Percentiles rank a stretch among this genome's conserved stretches.
Conservation (phyloP, 2,797 vertebrate species). For the Diglossa cyanea region DNA sequence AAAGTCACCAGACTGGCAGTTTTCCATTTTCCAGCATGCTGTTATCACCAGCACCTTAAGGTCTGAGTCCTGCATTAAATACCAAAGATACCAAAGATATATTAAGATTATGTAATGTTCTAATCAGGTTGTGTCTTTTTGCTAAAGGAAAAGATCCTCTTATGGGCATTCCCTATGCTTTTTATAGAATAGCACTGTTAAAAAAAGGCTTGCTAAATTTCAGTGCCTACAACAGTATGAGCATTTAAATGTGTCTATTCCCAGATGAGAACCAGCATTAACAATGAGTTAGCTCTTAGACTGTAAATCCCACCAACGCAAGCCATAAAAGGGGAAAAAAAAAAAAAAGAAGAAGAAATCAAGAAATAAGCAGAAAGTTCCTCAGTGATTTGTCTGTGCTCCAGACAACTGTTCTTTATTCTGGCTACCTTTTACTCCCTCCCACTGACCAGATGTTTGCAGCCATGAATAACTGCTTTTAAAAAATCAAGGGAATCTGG, state of each 20-base stretch:
- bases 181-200: not conserved
- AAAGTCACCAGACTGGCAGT: not conserved
- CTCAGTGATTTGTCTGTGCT: not conserved
- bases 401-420: not conserved
- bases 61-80: not conserved
- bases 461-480: not conserved
- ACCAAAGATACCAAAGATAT: not conserved
- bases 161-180: not conserved
- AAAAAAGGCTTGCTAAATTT: slow-evolving; percentile 1
- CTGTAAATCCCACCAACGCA: not conserved
- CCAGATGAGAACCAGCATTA: slow-evolving; percentile 5
- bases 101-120: not conserved
- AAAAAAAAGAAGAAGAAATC: not conserved
- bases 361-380: not conserved
- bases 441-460: not conserved
- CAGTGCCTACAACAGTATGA: not conserved
- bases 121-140: not conserved
- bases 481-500: not conserved
- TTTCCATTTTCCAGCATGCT: not conserved
- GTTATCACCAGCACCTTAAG: not conserved
- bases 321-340: not conserved
- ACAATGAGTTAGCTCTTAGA: slow-evolving; percentile 7
- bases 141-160: not conserved
- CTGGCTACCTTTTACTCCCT: not conserved
- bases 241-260: not conserved